Percentiles rank a stretch among this genome's conserved stretches.
Evolutionary conservation across 2,888 invertebrate genomes (phyloP).

Genomic region (Ommatoiulus sabulosus): DNA sequence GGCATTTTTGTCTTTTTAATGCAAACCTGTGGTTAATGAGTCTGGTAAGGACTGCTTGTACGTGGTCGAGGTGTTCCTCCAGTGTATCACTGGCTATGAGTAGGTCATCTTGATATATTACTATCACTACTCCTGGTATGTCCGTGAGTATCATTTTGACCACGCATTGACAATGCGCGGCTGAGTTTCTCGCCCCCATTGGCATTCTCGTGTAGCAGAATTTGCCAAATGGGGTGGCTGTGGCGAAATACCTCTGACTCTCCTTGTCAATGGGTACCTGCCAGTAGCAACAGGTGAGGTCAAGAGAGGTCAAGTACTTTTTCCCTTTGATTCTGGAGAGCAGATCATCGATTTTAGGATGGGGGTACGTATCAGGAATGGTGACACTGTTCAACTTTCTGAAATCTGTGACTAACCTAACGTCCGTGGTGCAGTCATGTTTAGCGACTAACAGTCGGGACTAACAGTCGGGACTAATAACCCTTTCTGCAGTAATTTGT

Average conservation of each 20-base stretch:
- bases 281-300: neutral
- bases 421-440: too few relatives aligned
- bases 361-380: too few relatives aligned
- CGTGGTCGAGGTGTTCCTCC: neutral
- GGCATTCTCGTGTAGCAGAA: neutral
- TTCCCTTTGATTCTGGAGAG: too few relatives aligned
- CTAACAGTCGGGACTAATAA: too few relatives aligned
- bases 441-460: too few relatives aligned
- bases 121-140: too few relatives aligned
- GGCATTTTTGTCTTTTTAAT: neutral
- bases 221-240: neutral
- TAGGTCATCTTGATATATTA: neutral
- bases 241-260: neutral
- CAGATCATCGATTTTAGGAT: too few relatives aligned
- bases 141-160: neutral
- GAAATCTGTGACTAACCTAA: too few relatives aligned
- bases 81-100: neutral
- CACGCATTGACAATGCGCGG: neutral
- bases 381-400: too few relatives aligned
- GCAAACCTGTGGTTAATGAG: neutral
- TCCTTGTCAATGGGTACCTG: neutral
- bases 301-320: neutral
- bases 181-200: neutral
- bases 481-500: too few relatives aligned
- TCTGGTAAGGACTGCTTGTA: neutral